A percentile compares a stretch with the other conserved stretches of the same genome.
phyloP scores from a whole-genome alignment of 2,797 vertebrate genomes.

The Sebastes oblongus region DNA sequence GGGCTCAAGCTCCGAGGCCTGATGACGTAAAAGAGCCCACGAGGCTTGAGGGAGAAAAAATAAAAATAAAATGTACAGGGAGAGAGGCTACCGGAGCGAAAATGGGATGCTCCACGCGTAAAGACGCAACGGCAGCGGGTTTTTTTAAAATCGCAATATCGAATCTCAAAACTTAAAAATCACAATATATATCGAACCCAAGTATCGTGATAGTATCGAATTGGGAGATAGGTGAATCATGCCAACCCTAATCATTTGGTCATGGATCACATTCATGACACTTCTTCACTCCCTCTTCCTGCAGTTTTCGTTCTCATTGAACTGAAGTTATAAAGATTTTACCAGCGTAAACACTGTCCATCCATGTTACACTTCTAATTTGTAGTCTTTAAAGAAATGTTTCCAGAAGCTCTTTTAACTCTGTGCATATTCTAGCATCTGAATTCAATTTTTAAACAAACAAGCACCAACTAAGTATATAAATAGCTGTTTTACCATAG shows the following conservation, averaged over 20 bases:
- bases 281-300: neutral
- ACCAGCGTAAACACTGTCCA: neutral
- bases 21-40: neutral
- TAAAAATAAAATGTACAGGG: too few species aligned
- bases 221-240: too few species aligned
- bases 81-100: too few species aligned
- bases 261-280: neutral
- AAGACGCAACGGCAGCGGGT: too few species aligned
- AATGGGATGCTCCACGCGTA: too few species aligned
- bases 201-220: too few species aligned
- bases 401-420: neutral
- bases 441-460: neutral
- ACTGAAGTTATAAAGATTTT: neutral
- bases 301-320: neutral
- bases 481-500: neutral
- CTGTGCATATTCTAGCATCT: neutral
- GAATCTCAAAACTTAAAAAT: too few species aligned
- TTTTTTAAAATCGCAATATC: too few species aligned
- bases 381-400: neutral
- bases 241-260: rapidly evolving
- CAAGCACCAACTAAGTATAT: neutral
- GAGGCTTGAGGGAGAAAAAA: neutral
- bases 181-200: too few species aligned
- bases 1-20: neutral
- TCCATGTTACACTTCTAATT: neutral